Base-by-base conservation (phyloP, 2,113 vertebrate species). In the Alligator mississippiensis region DNA sequence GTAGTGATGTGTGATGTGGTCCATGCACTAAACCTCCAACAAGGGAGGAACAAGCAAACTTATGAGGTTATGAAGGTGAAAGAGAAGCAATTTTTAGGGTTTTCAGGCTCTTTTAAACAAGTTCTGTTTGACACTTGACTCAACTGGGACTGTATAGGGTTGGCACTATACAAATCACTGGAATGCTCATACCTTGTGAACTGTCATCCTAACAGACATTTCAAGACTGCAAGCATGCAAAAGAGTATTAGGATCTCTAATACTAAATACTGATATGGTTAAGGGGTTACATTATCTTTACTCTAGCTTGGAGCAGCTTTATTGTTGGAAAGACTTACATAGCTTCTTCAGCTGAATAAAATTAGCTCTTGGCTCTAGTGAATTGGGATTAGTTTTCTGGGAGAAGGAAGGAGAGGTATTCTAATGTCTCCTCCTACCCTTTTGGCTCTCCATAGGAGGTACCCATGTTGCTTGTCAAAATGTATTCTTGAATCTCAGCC, bases 401-500 rank as follows among this genome's bases (percentile, higher is more conserved):
- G 28, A 92, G 47, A 77, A 60, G 34, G n/a, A 55, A 28, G 74
- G 66, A 91, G 6, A 77, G 11, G 17, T 27, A 9, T 30, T 81
- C 57, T 75, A 72, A 10, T 15, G 55, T 93, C 14, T 92, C 14
- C 9, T 70, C 77, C 80, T 3, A 62, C 58, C 54, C 18, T 19
- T 66, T 70, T 94, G 30, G 7, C 22, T 63, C 14, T 85, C 25
- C 5, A 24, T 14, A 60, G 62, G 25, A 5, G 11, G 4, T 88
- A 2, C 4, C 12, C 4, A 4, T 15, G 16, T 25, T 5, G 12
- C 77, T 82, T 3, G 4, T 77, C 88, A 92, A 76, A 78, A 30
- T 80, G 93, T 82, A 14, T 27, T 94, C 97, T 88, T 93, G 17
- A 94, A 75, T 91, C 19, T 61, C 75, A 93, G 58, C 3, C 7